Evolutionary conservation across 2,113 vertebrate genomes (phyloP), one percentile per base, ranked within the genome.

Genomic region (Suricata suricatta): DNA sequence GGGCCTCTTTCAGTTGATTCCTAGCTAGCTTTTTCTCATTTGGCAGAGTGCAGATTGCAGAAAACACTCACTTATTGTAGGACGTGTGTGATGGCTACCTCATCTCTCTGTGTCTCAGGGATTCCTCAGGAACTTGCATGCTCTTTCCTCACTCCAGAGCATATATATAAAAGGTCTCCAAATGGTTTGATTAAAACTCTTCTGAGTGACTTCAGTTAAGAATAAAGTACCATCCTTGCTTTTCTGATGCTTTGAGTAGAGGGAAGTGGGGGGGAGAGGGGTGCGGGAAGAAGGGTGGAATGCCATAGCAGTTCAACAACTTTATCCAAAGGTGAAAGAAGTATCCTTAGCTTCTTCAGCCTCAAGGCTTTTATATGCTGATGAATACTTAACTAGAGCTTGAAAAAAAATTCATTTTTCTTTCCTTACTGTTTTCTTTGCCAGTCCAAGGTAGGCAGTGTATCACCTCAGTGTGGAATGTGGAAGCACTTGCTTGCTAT

Each of bases 381-480:
- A 85, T 82, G 21, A 69, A 29, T 69, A 81, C 38, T 68, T 63
- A 81, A 33, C 27, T 44, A 23, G 23, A 14, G 4, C 60, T 91
- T 92, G 35, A 69, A 72, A 12, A 71, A n/a, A 93, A 85, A 68
- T 91, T 92, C 64, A 80, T 89, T 95, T 91, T 96, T 93, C 72
- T 79, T 96, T 92, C 63, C 54, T 68, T 15, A 44, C 87, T 95
- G 41, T 89, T 95, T 97, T 38, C 95, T 94, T 84, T 83, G 68
- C 54, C 83, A 50, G 8, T 54, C 44, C 31, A 97, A 92, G 95
- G 5, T 81, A 97, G 95, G 95, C 95, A 90, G 93, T 92, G 71
- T 97, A 97, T 96, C 77, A 95, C 87, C 88, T 84, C 85, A 97
- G 72, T 66, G 98, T 98, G 93, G 95, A 96, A 92, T 97, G 87